phyloP scores from a whole-genome alignment of 2,797 vertebrate species.

The Phoebastria nigripes region DNA sequence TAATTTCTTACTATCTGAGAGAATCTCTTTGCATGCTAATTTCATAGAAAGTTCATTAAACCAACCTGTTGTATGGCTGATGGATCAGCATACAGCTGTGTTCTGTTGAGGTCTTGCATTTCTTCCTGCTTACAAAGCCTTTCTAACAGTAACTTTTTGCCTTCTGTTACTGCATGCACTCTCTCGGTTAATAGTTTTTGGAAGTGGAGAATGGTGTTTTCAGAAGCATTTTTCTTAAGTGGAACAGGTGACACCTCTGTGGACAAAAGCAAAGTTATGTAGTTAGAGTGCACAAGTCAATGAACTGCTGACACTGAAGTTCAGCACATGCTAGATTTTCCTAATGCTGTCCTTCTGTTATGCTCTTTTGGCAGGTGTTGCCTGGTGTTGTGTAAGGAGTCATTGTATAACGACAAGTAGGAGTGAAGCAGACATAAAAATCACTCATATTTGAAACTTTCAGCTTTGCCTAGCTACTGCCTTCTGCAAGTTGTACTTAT shows the following conservation, averaged over 20 bases:
- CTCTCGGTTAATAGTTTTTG: constrained; percentile 57
- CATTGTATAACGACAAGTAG: background rate
- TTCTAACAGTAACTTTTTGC: constrained; percentile 62
- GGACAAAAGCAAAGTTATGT: background rate
- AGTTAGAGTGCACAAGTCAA: background rate
- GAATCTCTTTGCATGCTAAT: constrained; percentile 24
- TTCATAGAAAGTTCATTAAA: constrained; percentile 27
- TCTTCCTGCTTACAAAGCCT: constrained; percentile 67
- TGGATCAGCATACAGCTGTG: constrained; percentile 30
- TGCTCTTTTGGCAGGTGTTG: background rate
- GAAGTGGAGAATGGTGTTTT: constrained; percentile 50
- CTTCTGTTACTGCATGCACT: constrained; percentile 58
- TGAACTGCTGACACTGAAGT: background rate
- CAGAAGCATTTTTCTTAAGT: constrained; percentile 67
- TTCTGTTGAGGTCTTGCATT: constrained; percentile 39
- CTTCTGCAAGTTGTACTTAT: background rate
- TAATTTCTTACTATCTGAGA: background rate
- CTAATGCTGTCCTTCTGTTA: background rate
- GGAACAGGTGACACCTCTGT: constrained; percentile 55
- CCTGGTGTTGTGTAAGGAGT: background rate
- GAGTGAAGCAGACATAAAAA: background rate
- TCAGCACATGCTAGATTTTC: background rate
- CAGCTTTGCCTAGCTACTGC: background rate
- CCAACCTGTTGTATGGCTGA: constrained; percentile 66
- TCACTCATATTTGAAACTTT: background rate